Percentiles rank a stretch among this genome's conserved stretches.
Evolutionary conservation across 2,888 invertebrate genomes (phyloP).

Genomic region (Epinotia nisella): DNA sequence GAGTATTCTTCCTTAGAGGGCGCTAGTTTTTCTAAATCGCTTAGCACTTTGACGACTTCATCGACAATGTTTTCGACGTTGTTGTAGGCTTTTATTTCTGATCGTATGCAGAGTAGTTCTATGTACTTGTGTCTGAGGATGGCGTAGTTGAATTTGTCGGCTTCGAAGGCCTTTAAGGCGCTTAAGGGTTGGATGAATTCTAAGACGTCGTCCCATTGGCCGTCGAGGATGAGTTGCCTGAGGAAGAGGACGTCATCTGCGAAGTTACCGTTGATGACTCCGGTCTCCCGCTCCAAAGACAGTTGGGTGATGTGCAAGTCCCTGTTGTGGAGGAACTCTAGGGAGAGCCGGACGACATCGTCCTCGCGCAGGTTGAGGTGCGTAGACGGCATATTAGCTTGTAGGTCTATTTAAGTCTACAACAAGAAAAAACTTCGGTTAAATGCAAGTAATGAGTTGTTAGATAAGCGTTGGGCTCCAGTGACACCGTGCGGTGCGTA

Average conservation of each 20-base stretch:
- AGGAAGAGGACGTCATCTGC: conserved; percentile 97
- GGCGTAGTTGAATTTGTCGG: conserved; percentile 92
- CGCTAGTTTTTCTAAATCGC: conserved; percentile 94
- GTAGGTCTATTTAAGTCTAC: conserved; percentile 54
- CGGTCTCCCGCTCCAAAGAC: conserved; percentile 96
- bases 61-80: conserved; percentile 96
- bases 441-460: neutral
- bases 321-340: conserved; percentile 94
- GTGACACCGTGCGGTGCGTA: neutral
- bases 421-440: conserved; percentile 53
- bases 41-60: conserved; percentile 96
- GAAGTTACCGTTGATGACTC: conserved; percentile 96
- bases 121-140: conserved; percentile 97
- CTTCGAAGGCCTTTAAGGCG: conserved; percentile 92
- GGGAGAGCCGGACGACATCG: conserved; percentile 93
- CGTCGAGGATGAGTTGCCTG: conserved; percentile 97
- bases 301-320: conserved; percentile 96
- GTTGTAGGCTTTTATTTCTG: conserved; percentile 94
- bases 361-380: conserved; percentile 94
- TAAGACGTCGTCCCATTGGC: conserved; percentile 98
- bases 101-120: conserved; percentile 96
- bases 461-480: neutral
- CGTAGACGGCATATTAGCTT: conserved; percentile 89
- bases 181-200: conserved; percentile 98
- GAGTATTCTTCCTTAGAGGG: conserved; percentile 98